A percentile compares a stretch with the other conserved stretches of the same genome.
Conservation (phyloP, 2,888 invertebrate genomes). For the Temnothorax unifasciatus region DNA sequence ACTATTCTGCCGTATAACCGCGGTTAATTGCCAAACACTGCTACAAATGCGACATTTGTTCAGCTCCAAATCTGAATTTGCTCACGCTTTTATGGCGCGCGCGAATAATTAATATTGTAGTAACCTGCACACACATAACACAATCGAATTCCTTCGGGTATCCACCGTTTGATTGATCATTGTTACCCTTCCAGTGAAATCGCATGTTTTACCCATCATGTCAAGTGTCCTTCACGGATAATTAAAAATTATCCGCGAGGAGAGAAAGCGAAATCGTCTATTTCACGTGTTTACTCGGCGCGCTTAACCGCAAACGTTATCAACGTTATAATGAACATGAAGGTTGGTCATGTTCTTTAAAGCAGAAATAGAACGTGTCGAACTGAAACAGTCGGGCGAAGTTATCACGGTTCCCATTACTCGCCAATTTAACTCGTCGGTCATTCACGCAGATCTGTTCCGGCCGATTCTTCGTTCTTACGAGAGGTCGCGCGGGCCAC, state of each 20-base stretch:
- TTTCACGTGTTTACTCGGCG: not conserved
- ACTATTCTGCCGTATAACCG: constrained; percentile 2
- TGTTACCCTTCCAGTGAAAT: not conserved
- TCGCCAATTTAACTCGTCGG: constrained; percentile 57
- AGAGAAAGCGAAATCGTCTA: not conserved
- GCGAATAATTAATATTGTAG: constrained; percentile 28
- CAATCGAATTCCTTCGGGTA: constrained; percentile 21
- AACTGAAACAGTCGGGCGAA: constrained; percentile 28
- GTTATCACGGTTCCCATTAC: constrained; percentile 50
- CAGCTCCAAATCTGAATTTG: constrained; percentile 18
- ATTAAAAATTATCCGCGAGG: not conserved
- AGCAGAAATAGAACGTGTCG: not conserved
- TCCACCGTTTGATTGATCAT: not conserved
- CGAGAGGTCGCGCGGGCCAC: constrained; percentile 44
- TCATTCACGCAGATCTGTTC: constrained; percentile 52
- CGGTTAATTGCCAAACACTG: constrained; percentile 32
- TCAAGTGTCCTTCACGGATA: not conserved
- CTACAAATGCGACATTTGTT: constrained; percentile 3
- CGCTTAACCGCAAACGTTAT: not conserved
- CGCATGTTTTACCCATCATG: not conserved
- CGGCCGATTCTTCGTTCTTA: constrained; percentile 48
- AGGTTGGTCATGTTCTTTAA: not conserved
- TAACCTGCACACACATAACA: not conserved
- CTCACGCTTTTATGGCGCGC: not conserved
- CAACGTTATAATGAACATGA: constrained; percentile 16